phyloP scores from a whole-genome alignment of 2,797 vertebrate species.

The Spinus olivaceus region DNA sequence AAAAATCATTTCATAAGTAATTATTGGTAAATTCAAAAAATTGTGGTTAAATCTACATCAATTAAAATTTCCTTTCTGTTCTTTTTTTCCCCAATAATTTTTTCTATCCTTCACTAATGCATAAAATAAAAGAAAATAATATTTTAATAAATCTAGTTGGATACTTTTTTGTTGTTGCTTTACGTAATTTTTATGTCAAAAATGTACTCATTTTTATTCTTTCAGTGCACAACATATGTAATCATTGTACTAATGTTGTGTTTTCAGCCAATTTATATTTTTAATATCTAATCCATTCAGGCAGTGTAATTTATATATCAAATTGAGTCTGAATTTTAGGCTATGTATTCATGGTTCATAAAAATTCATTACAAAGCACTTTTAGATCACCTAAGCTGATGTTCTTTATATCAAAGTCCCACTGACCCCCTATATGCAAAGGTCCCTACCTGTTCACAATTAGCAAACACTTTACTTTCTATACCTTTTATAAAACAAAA shows the following conservation, averaged over 20 bases:
- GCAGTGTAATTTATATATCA: not conserved
- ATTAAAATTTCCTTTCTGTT: not conserved
- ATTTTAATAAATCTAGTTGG: not conserved
- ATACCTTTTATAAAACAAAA: not conserved
- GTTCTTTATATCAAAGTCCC: not conserved
- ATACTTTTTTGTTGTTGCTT: not conserved
- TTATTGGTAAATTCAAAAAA: not conserved
- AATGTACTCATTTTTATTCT: not conserved
- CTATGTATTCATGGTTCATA: not conserved
- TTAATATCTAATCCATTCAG: not conserved
- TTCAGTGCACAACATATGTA: not conserved
- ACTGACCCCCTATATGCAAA: not conserved
- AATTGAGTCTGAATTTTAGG: not conserved
- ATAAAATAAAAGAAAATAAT: not conserved
- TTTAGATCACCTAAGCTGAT: not conserved
- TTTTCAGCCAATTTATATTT: not conserved
- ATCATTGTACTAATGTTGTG: not conserved
- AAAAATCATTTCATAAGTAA: not conserved
- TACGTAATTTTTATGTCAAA: not conserved
- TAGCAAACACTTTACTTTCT: not conserved
- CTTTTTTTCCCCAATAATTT: rapidly evolving
- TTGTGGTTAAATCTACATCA: not conserved
- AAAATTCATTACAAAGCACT: not conserved
- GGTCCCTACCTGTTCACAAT: not conserved
- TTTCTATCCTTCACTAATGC: not conserved